These are phyloP conservation scores for Chionis minor DNA, from an alignment of 2,113 vertebrate species.

Conservation along the genomic window DNA sequence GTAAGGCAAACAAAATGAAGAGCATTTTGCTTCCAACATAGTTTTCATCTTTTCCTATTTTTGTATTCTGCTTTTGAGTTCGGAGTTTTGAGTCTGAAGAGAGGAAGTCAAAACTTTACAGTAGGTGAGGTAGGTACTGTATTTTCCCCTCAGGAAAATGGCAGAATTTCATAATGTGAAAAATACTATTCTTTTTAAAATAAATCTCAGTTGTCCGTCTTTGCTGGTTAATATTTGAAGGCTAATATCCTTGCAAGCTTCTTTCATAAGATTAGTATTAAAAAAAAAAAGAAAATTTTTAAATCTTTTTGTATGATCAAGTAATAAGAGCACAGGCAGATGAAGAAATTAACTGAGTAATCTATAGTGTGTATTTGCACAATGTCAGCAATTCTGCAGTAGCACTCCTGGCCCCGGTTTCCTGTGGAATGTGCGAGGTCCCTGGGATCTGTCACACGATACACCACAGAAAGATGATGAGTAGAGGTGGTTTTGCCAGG, in stretches of 20 bases:
- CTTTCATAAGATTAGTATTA: neutral
- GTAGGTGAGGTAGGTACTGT: neutral
- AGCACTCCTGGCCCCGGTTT: slow-evolving; percentile 36
- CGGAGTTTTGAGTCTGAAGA: neutral
- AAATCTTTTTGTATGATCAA: neutral
- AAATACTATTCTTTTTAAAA: neutral
- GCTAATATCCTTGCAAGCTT: neutral
- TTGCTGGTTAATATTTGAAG: neutral
- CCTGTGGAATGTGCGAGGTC: slow-evolving; percentile 31
- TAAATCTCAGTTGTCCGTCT: neutral
- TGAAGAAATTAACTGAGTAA: neutral
- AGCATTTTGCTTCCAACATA: neutral
- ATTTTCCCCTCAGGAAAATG: neutral
- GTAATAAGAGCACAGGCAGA: neutral
- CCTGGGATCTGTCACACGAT: slow-evolving; percentile 36
- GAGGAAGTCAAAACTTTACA: neutral
- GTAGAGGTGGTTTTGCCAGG: slow-evolving; percentile 46
- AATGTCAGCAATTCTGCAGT: slow-evolving; percentile 14
- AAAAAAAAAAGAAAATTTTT: neutral
- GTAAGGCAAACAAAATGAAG: neutral
- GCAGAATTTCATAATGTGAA: neutral
- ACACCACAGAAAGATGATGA: slow-evolving; percentile 23
- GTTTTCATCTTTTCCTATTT: neutral
- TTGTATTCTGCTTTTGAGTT: neutral
- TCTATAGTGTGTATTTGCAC: neutral